Evolutionary conservation across 2,888 invertebrate species (phyloP).

Genomic region (Dicyrtomina minuta): DNA sequence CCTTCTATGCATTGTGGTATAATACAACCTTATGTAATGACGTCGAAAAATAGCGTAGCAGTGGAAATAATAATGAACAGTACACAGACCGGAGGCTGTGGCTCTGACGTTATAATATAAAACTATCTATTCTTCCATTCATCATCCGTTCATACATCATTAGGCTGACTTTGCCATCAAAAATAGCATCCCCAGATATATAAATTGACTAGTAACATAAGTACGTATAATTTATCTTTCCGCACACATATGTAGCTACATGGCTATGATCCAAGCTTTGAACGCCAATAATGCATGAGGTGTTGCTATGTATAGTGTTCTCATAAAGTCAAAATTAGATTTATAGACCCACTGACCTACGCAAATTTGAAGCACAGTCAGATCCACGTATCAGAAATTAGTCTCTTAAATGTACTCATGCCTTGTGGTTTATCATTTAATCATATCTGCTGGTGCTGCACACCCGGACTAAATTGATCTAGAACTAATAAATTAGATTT

Average conservation of each 20-base stretch:
- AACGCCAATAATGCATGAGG: neutral
- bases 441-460: too few relatives aligned
- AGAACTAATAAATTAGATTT: too few relatives aligned
- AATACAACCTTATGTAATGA: too few relatives aligned
- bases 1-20: too few relatives aligned
- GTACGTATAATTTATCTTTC: neutral
- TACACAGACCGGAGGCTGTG: neutral
- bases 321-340: neutral
- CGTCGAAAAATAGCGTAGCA: too few relatives aligned
- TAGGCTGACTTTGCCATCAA: constrained; percentile 12
- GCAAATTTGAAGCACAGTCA: too few relatives aligned
- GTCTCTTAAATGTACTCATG: too few relatives aligned
- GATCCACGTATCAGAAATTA: too few relatives aligned
- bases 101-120: too few relatives aligned
- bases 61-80: neutral
- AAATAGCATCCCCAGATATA: constrained; percentile 10
- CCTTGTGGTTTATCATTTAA: too few relatives aligned
- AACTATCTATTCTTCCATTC: constrained; percentile 9
- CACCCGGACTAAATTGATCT: too few relatives aligned
- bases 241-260: neutral
- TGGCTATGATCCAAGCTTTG: neutral
- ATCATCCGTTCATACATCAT: neutral
- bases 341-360: too few relatives aligned
- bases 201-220: constrained; percentile 16
- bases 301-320: neutral